Conservation (phyloP, 2,888 invertebrate genomes). For the Aplocera efformata region DNA sequence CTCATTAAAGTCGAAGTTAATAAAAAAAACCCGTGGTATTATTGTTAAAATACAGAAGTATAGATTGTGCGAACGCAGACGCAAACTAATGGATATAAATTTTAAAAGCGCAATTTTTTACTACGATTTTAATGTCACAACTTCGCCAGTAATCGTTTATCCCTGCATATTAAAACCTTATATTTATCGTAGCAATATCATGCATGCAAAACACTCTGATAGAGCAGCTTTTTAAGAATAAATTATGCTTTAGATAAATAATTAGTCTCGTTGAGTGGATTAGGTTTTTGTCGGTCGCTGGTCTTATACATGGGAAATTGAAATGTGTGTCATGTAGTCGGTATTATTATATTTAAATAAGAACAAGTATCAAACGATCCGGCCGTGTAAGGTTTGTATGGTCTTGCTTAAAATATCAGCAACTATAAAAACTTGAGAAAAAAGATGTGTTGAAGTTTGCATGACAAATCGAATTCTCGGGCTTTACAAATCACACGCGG, state of each 20-base stretch:
- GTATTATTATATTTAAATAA: too few species aligned
- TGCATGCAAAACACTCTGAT: slow-evolving; percentile 32
- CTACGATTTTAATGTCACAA: slow-evolving; percentile 35
- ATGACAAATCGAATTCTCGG: too few species aligned
- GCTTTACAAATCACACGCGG: slow-evolving; percentile 2
- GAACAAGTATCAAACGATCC: too few species aligned
- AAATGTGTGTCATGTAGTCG: too few species aligned
- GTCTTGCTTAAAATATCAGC: too few species aligned
- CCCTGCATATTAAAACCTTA: slow-evolving; percentile 46
- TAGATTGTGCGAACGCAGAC: too few species aligned
- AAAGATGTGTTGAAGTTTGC: too few species aligned
- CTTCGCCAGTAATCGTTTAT: slow-evolving; percentile 45
- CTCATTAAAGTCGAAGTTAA: too few species aligned
- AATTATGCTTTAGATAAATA: slow-evolving; percentile 26
- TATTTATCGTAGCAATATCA: slow-evolving; percentile 44
- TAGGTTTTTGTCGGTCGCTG: slow-evolving; percentile 25
- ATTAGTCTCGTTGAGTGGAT: slow-evolving; percentile 29
- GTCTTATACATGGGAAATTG: neutral
- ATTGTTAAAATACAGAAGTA: too few species aligned
- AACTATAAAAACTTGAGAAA: too few species aligned
- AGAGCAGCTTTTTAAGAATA: slow-evolving; percentile 23
- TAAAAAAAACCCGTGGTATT: too few species aligned
- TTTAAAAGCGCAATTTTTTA: slow-evolving; percentile 45
- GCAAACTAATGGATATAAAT: slow-evolving; percentile 36
- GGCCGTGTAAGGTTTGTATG: too few species aligned